These are phyloP conservation scores for Oryzias woworae DNA, from an alignment of 2,113 vertebrate genomes.

Conservation along the genomic window DNA sequence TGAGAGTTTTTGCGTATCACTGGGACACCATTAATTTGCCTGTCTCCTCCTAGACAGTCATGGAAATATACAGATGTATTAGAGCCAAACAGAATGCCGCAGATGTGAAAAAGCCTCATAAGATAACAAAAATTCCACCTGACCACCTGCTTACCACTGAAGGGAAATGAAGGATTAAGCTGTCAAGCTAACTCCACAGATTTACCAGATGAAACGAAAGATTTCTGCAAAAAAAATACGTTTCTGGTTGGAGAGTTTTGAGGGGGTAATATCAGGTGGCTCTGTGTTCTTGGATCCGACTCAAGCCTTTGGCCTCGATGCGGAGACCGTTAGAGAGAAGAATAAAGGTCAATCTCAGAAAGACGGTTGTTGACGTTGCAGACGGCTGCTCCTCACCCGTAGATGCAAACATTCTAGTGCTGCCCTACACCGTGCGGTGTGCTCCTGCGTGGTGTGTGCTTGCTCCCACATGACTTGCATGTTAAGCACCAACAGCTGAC, in stretches of 20 bases:
- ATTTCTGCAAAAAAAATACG: neutral
- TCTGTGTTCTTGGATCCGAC: constrained; percentile 7
- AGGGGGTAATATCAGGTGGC: constrained; percentile 1
- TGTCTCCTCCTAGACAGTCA: too few species aligned
- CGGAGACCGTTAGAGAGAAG: neutral
- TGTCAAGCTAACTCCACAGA: constrained; percentile 27
- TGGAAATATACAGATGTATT: too few species aligned
- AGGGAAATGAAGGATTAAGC: constrained; percentile 18
- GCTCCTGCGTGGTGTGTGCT: constrained; percentile 51
- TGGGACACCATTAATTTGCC: too few species aligned
- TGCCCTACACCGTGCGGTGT: constrained; percentile 20
- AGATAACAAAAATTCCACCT: constrained; percentile 7
- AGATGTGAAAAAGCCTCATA: constrained; percentile 7
- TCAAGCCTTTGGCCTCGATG: constrained; percentile 5
- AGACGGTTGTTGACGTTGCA: neutral
- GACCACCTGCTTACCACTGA: neutral
- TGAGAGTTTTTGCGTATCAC: too few species aligned
- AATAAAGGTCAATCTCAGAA: neutral
- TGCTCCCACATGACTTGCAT: constrained; percentile 64
- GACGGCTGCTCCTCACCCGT: constrained; percentile 6
- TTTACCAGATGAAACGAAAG: constrained; percentile 4
- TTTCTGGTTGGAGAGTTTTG: constrained; percentile 17
- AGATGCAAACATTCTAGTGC: constrained; percentile 21
- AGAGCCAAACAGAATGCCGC: too few species aligned
- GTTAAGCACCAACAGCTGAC: constrained; percentile 68